Percentiles rank a stretch among this genome's conserved stretches.
Conservation (phyloP, 2,797 vertebrate species). For the Hyperoplus lanceolatus region DNA sequence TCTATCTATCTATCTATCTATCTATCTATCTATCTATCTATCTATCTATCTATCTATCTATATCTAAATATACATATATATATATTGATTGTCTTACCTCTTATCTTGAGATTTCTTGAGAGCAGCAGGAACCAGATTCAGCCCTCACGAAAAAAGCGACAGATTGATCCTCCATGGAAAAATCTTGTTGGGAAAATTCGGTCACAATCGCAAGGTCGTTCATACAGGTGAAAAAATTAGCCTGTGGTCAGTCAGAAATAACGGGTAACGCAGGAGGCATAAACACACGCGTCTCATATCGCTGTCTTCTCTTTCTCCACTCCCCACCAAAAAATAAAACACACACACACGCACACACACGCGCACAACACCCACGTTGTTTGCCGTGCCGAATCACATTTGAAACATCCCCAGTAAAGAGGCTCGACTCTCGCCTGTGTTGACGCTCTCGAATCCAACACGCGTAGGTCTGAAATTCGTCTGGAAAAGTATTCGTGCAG, state of each 20-base stretch:
- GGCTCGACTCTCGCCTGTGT: conserved; percentile 57
- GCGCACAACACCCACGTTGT: conserved; percentile 82
- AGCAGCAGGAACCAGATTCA: conserved; percentile 65
- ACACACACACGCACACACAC: conserved; percentile 25
- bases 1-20: not conserved
- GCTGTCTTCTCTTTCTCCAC: conserved; percentile 65
- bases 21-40: not conserved
- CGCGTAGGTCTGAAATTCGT: conserved; percentile 49
- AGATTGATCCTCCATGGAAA: conserved; percentile 77
- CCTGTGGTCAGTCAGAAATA: conserved; percentile 61
- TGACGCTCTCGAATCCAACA: conserved; percentile 61
- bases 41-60: not conserved
- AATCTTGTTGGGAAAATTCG: conserved; percentile 62
- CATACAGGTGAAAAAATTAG: conserved; percentile 76
- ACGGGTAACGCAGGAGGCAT: conserved; percentile 55
- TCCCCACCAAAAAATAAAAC: conserved; percentile 59
- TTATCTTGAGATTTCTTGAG: conserved; percentile 79
- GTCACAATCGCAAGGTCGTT: conserved; percentile 78
- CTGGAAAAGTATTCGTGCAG: conserved; percentile 58
- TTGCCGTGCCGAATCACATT: conserved; percentile 74
- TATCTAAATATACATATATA: no score
- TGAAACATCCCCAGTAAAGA: conserved; percentile 63
- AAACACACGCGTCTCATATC: conserved; percentile 75
- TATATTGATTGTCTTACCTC: conserved; percentile 66
- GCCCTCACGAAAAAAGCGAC: conserved; percentile 65